Evolutionary conservation across 1,140 invertebrate genomes (phyloP).

Genomic region (Penaeus japonicus): DNA sequence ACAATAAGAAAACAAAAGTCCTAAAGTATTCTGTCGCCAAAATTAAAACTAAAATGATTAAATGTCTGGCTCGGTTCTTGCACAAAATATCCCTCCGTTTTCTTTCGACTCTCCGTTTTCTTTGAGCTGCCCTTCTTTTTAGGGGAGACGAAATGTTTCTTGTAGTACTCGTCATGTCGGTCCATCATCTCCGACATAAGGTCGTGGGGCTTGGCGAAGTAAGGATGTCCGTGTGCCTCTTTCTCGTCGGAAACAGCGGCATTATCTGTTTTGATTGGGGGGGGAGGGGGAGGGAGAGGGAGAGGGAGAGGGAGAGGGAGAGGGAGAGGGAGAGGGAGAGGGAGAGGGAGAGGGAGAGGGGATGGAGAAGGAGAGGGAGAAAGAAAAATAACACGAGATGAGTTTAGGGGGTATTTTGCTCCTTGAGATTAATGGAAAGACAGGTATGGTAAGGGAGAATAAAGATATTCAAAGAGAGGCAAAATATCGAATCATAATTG

Average conservation of each 20-base stretch:
- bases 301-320: background rate
- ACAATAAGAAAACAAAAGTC: too few relatives aligned
- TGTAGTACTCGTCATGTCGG: slow-evolving; percentile 22
- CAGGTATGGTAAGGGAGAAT: too few relatives aligned
- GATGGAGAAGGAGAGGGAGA: too few relatives aligned
- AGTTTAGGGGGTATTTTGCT: too few relatives aligned
- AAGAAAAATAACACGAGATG: too few relatives aligned
- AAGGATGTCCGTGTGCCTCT: background rate
- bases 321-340: background rate
- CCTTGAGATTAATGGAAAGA: too few relatives aligned
- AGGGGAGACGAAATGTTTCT: slow-evolving; percentile 1
- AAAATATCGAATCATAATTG: too few relatives aligned
- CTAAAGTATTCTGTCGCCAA: background rate
- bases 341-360: background rate
- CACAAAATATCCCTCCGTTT: slow-evolving; percentile 2
- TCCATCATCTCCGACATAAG: slow-evolving; percentile 29
- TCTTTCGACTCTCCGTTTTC: background rate
- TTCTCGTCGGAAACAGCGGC: background rate
- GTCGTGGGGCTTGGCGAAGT: background rate
- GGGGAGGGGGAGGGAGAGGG: background rate
- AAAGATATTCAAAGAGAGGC: too few relatives aligned
- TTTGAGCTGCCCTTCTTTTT: background rate
- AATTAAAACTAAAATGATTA: background rate
- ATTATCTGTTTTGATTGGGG: too few relatives aligned
- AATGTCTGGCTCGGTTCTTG: background rate